phyloP scores from a whole-genome alignment of 2,797 vertebrate species.

The Cercopithecus petaurista region DNA sequence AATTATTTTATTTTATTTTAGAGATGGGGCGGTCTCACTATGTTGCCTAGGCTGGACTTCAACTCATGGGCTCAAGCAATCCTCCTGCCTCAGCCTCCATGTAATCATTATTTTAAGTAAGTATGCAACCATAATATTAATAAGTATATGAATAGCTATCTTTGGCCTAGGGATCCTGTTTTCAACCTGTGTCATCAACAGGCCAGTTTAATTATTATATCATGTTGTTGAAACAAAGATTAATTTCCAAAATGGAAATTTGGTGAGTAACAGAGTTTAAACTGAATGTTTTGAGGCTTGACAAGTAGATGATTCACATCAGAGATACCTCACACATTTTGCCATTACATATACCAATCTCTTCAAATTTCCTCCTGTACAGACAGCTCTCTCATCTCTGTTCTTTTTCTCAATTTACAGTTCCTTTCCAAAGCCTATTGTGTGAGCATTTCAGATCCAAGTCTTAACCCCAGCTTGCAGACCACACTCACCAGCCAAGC shows the following conservation, averaged over 20 bases:
- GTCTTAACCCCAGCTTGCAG: not conserved
- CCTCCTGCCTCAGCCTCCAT: not conserved
- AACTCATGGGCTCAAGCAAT: not conserved
- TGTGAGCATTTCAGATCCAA: not conserved
- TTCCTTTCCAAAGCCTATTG: not conserved
- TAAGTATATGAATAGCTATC: too few species aligned
- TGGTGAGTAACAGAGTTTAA: not conserved
- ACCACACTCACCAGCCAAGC: not conserved
- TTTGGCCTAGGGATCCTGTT: not conserved
- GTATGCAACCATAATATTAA: not conserved
- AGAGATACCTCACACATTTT: not conserved
- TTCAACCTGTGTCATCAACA: not conserved
- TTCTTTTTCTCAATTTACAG: not conserved
- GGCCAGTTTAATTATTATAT: not conserved
- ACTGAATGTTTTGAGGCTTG: not conserved
- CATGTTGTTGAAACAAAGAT: not conserved
- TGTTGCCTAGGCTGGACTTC: not conserved
- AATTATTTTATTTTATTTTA: not conserved
- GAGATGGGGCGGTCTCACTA: not conserved
- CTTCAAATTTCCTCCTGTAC: not conserved
- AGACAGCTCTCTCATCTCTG: not conserved
- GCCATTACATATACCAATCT: not conserved
- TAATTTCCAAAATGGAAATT: conserved; percentile 1
- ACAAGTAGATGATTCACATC: not conserved
- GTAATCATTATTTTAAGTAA: not conserved